phyloP scores from a whole-genome alignment of 2,113 vertebrate genomes.

The Riparia riparia region DNA sequence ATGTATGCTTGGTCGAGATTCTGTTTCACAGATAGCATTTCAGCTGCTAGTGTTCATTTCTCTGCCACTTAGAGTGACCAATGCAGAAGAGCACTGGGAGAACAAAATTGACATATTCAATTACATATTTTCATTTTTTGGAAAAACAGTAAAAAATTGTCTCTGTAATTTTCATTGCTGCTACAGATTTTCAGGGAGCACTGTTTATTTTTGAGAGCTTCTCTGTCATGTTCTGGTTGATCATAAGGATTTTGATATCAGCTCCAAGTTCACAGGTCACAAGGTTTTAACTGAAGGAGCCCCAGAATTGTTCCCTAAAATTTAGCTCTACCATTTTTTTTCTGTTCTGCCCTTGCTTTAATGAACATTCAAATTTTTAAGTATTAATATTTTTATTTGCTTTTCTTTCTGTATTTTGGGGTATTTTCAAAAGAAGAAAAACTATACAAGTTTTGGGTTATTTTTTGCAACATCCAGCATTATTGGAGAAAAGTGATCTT shows the following conservation, averaged over 20 bases:
- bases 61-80: not conserved
- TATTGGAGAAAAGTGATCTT: not conserved
- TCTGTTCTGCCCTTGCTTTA: not conserved
- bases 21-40: not conserved
- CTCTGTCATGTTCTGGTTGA: not conserved
- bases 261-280: not conserved
- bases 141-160: not conserved
- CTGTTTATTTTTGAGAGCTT: not conserved
- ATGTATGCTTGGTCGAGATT: not conserved
- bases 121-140: not conserved
- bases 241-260: not conserved
- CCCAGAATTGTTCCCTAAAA: not conserved
- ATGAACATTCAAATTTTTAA: not conserved
- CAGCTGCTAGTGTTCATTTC: not conserved
- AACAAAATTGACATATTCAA: not conserved
- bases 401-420: not conserved
- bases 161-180: not conserved
- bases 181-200: not conserved
- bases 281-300: not conserved
- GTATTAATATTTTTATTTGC: not conserved
- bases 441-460: rapidly evolving
- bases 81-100: not conserved
- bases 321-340: not conserved
- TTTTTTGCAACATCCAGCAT: not conserved
- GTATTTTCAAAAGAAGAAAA: not conserved